Percentiles rank a stretch among this genome's conserved stretches.
These are phyloP conservation scores for Pelusios castaneus DNA, from an alignment of 2,113 vertebrate genomes.

Conservation along the genomic window DNA sequence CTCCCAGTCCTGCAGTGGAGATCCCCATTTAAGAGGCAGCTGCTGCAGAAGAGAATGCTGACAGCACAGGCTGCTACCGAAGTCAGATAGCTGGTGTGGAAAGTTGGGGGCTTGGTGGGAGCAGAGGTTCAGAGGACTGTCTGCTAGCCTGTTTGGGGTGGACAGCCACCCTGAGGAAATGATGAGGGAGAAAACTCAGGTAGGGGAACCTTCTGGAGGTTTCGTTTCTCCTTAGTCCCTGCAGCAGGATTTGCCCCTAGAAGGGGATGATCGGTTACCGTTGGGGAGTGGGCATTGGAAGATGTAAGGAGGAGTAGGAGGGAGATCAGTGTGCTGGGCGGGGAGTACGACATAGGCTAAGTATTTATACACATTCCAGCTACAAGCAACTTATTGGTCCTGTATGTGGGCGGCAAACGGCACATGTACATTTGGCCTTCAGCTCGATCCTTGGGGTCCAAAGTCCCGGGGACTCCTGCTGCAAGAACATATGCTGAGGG, in stretches of 20 bases:
- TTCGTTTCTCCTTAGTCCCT: background rate
- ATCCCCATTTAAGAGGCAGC: background rate
- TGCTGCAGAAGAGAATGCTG: background rate
- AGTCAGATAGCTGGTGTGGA: background rate
- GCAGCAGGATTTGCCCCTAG: background rate
- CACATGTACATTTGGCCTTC: too few species aligned
- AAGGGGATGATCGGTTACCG: too few species aligned
- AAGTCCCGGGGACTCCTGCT: too few species aligned
- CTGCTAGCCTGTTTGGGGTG: too few species aligned
- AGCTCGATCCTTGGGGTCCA: too few species aligned
- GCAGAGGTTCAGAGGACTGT: background rate
- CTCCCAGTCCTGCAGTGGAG: background rate
- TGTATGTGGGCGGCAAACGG: background rate
- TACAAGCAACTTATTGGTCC: background rate
- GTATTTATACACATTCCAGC: background rate
- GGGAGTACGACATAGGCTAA: background rate
- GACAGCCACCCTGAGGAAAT: background rate
- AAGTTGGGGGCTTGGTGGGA: background rate
- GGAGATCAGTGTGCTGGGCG: too few species aligned
- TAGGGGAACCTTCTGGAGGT: background rate
- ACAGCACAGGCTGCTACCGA: background rate
- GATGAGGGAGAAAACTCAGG: background rate
- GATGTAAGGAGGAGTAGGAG: too few species aligned
- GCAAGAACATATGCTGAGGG: background rate
- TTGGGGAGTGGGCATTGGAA: too few species aligned